phyloP scores from a whole-genome alignment of 2,888 invertebrate genomes.

The Heterodera filipjevi region DNA sequence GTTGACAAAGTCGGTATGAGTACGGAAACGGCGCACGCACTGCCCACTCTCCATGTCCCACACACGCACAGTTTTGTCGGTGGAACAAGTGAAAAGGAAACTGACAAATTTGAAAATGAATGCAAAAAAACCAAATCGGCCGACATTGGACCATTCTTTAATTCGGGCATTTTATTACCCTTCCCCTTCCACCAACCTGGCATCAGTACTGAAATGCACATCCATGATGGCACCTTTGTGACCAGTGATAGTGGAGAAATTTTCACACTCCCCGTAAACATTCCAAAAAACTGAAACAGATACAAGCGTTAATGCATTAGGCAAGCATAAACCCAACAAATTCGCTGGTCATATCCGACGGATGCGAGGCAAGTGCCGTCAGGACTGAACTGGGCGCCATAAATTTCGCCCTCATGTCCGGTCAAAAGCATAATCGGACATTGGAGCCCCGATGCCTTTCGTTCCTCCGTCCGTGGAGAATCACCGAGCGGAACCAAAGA shows the following conservation, averaged over 20 bases:
- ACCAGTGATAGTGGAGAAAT: slow-evolving; percentile 87
- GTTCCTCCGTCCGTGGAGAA: slow-evolving; percentile 6
- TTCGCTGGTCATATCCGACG: slow-evolving; percentile 90
- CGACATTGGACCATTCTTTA: not conserved
- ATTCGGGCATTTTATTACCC: not conserved
- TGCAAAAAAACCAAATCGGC: too few relatives aligned
- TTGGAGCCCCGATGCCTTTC: slow-evolving; percentile 39
- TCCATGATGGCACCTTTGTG: slow-evolving; percentile 95
- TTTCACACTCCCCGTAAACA: slow-evolving; percentile 96
- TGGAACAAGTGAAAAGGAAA: slow-evolving; percentile 84
- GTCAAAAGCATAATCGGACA: slow-evolving; percentile 73
- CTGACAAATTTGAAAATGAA: slow-evolving; percentile 58
- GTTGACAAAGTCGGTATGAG: slow-evolving; percentile 73
- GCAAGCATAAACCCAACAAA: slow-evolving; percentile 75
- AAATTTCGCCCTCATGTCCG: slow-evolving; percentile 93
- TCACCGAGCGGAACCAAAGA: slow-evolving; percentile 31
- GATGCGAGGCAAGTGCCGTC: slow-evolving; percentile 92
- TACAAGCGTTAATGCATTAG: slow-evolving; percentile 45
- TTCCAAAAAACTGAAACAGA: slow-evolving; percentile 79
- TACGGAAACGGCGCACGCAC: slow-evolving; percentile 76
- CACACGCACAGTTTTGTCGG: slow-evolving; percentile 89
- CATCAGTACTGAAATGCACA: slow-evolving; percentile 70
- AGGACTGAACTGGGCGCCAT: slow-evolving; percentile 88
- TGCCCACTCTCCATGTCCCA: slow-evolving; percentile 91
- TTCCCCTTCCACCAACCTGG: slow-evolving; percentile 43